These are phyloP conservation scores for Cichlasoma orientale DNA, from an alignment of 2,797 vertebrate genomes.

Conservation along the genomic window DNA sequence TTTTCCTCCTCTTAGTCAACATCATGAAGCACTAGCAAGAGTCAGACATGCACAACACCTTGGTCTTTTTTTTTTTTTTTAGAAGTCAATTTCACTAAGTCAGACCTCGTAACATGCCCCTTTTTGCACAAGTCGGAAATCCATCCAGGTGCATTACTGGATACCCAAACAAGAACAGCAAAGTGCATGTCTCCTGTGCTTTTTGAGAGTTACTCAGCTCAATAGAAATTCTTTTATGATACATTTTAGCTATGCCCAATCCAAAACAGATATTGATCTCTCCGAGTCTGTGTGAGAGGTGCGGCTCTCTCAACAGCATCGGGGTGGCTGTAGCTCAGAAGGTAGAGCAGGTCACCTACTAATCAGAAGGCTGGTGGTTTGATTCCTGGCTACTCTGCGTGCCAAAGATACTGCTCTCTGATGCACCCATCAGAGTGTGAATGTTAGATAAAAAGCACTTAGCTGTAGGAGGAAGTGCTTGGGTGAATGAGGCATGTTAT, in stretches of 20 bases:
- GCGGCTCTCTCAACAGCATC: not conserved
- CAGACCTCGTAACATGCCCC: not conserved
- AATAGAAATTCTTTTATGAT: not conserved
- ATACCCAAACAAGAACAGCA: not conserved
- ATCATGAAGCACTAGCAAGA: conserved; percentile 31
- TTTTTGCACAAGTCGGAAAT: not conserved
- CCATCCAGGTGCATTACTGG: not conserved
- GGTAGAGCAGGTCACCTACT: no score
- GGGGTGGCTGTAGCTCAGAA: no score
- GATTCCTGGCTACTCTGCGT: no score
- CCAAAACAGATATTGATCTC: not conserved
- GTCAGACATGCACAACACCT: not conserved
- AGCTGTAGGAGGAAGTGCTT: no score
- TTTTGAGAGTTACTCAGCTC: not conserved
- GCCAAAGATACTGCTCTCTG: no score
- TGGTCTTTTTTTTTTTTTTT: not conserved
- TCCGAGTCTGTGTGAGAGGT: not conserved
- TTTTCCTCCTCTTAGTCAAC: conserved; percentile 35
- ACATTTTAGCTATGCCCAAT: not conserved
- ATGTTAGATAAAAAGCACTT: no score
- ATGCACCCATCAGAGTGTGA: no score
- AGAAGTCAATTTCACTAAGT: not conserved
- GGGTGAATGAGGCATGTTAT: no score
- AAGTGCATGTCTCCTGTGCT: not conserved
- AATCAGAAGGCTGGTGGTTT: no score